phyloP scores from a whole-genome alignment of 2,797 vertebrate genomes.

The Pampus argenteus region DNA sequence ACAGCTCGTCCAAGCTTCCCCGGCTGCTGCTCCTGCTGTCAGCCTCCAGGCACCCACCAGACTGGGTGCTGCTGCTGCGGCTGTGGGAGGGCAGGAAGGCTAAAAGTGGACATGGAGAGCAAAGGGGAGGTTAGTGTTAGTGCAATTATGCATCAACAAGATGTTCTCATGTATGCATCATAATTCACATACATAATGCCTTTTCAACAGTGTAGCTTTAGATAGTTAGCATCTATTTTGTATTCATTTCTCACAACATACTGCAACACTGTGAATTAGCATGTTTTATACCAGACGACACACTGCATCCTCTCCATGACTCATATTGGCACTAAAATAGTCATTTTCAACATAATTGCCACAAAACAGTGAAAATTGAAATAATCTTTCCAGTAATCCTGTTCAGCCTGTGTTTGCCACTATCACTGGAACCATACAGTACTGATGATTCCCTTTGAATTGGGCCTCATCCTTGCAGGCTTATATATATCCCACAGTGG shows the following conservation, averaged over 20 bases:
- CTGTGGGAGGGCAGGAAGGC: constrained; percentile 88
- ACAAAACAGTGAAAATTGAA: constrained; percentile 37
- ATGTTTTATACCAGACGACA: constrained; percentile 33
- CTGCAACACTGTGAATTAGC: constrained; percentile 42
- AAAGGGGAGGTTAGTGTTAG: constrained; percentile 9
- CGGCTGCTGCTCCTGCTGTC: constrained; percentile 94
- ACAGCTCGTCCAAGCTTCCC: constrained; percentile 90
- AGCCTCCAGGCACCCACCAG: constrained; percentile 73
- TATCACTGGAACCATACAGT: constrained; percentile 37
- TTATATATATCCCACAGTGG: constrained; percentile 59
- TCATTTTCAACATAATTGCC: constrained; percentile 35
- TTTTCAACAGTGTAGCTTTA: not conserved
- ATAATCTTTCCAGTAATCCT: constrained; percentile 53
- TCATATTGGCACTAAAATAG: constrained; percentile 26
- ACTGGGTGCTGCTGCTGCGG: constrained; percentile 87
- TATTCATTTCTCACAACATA: constrained; percentile 32
- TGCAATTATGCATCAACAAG: constrained; percentile 20
- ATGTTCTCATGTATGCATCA: constrained; percentile 23
- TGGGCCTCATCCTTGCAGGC: constrained; percentile 49
- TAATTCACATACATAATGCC: constrained; percentile 42
- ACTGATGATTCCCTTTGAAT: constrained; percentile 53
- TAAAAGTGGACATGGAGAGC: constrained; percentile 52
- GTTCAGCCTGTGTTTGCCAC: constrained; percentile 31
- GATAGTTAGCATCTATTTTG: constrained; percentile 38
- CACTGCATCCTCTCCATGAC: constrained; percentile 27